A percentile compares a stretch with the other conserved stretches of the same genome.
Evolutionary conservation across 1,140 invertebrate genomes (phyloP).

Genomic region (Heliconius hermathena): DNA sequence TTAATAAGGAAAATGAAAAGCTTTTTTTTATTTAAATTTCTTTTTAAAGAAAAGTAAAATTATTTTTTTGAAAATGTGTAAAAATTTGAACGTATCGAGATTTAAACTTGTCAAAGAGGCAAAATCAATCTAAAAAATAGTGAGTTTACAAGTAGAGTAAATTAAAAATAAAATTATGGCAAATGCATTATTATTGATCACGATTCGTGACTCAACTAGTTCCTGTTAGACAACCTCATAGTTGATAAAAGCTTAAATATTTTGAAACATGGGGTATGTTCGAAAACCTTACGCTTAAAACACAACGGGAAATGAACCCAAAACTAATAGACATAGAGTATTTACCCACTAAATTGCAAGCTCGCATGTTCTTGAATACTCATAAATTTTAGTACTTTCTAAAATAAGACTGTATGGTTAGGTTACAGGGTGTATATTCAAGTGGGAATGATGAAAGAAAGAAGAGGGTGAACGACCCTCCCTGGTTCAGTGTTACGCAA

Average conservation of each 20-base stretch:
- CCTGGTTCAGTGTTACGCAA: slow-evolving; percentile 47
- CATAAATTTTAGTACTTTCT: background rate
- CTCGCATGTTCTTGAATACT: background rate
- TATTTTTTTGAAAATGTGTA: too few relatives aligned
- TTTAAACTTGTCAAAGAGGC: too few relatives aligned
- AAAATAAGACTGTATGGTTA: slow-evolving; percentile 23
- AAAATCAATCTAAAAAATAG: too few relatives aligned
- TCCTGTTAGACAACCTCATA: background rate
- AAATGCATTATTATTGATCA: slow-evolving; percentile 2
- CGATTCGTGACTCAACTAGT: background rate
- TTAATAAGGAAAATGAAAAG: too few relatives aligned
- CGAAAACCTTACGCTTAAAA: background rate
- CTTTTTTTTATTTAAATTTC: too few relatives aligned
- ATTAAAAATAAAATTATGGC: too few relatives aligned
- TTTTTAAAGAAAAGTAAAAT: too few relatives aligned
- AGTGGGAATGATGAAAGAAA: background rate
- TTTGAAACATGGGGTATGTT: slow-evolving; percentile 6
- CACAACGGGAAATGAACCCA: background rate
- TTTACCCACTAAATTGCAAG: background rate
- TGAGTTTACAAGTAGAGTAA: too few relatives aligned
- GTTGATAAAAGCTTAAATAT: slow-evolving; percentile 4
- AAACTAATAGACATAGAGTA: background rate
- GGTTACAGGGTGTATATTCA: slow-evolving; percentile 20
- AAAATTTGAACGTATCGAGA: too few relatives aligned
- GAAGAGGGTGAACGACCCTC: slow-evolving; percentile 41